Conservation (phyloP, 2,888 invertebrate genomes). For the Tubulanus polymorphus region DNA sequence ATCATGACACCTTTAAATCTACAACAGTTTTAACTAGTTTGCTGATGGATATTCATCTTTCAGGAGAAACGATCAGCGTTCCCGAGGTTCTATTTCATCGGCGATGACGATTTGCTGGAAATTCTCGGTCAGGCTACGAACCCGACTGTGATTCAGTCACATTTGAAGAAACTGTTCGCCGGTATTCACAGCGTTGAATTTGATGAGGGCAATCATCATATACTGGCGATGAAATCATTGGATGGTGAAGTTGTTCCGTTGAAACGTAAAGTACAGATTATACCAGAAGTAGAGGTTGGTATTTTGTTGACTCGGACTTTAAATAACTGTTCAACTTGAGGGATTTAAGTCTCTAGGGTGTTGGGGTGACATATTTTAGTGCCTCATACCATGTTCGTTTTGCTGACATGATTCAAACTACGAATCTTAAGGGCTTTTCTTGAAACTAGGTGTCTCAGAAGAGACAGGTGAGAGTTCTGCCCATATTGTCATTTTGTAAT, state of each 20-base stretch:
- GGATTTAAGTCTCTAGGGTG: too few relatives aligned
- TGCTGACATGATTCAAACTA: neutral
- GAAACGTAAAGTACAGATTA: slow-evolving; percentile 66
- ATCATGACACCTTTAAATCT: too few relatives aligned
- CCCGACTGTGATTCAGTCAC: slow-evolving; percentile 83
- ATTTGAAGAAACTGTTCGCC: slow-evolving; percentile 93
- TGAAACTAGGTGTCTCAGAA: too few relatives aligned
- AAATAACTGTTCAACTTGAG: neutral
- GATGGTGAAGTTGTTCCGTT: slow-evolving; percentile 72
- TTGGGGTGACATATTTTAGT: too few relatives aligned
- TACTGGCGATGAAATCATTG: slow-evolving; percentile 70
- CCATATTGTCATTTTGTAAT: too few relatives aligned
- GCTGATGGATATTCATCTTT: too few relatives aligned
- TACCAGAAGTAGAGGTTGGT: slow-evolving; percentile 71
- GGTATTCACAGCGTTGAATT: slow-evolving; percentile 64
- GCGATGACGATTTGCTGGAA: slow-evolving; percentile 95
- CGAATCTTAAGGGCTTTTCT: slow-evolving; percentile 6
- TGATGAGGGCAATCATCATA: slow-evolving; percentile 58
- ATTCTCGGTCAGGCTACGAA: slow-evolving; percentile 89
- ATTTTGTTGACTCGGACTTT: too few relatives aligned
- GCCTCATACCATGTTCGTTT: too few relatives aligned
- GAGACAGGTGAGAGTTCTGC: too few relatives aligned
- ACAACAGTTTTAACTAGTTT: too few relatives aligned
- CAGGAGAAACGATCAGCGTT: slow-evolving; percentile 91
- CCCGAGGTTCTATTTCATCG: slow-evolving; percentile 93